Evolutionary conservation across 2,113 vertebrate species (phyloP), one percentile per base, ranked within the genome.

Genomic region (Mobula hypostoma): DNA sequence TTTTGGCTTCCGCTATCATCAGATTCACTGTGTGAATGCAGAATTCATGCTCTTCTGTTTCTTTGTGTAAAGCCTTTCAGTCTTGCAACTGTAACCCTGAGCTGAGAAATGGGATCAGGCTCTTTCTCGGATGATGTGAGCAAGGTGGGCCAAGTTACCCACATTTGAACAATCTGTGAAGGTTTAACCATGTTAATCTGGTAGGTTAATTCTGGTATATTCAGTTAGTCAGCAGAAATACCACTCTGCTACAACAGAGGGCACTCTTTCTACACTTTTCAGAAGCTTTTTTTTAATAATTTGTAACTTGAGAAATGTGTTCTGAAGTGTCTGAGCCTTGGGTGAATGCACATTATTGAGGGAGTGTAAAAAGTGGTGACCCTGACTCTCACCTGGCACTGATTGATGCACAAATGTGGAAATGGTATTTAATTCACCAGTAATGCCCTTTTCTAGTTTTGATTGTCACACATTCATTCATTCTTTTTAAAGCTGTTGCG

Each of bases 291-390:
- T 63, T 66, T 2, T 2, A 63, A n/a, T 2, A 63, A n/a, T 63
- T 88, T 66, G 61, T 90, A 90, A 90, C 85, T 7, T 66, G 85
- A 90, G 85, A 32, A 21, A n/a, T 63, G 56, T n/a, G 83, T 87
- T 87, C 56, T 87, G 83, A 61, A 87, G 83, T 90, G 85, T 90
- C n/a, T 90, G 85, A 66, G 58, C n/a, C 85, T 66, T 90, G 85
- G 85, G 61, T 90, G 61, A 90, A 90, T 68, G 85, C 85, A 66
- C 85, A 90, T 90, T 66, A 90, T 66, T 90, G 85, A 66, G 85
- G 85, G 85, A 90, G 85, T 90, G 85, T 90, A 90, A 66, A 90
- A 90, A 66, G 85, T 90, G 58, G 61, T 90, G 85, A 32, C 85
- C 77, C 77, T 79, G 77, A 14, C 77, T 36, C n/a, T 36, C n/a